phyloP scores from a whole-genome alignment of 2,113 vertebrate species.

The Nothoprocta pentlandii region DNA sequence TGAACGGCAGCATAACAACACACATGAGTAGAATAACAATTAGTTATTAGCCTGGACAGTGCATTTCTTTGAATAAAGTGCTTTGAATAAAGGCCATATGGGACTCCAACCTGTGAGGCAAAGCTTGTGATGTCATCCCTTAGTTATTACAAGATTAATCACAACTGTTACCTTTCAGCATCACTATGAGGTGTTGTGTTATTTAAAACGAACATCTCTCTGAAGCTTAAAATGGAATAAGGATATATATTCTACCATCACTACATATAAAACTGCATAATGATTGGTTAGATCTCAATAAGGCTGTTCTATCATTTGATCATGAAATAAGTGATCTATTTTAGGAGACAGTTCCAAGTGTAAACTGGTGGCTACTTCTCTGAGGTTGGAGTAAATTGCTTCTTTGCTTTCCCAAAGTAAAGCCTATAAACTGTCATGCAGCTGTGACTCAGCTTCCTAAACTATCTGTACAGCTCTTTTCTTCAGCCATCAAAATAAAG shows the following conservation, averaged over 20 bases:
- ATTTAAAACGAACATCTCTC: background rate
- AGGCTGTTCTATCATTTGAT: background rate
- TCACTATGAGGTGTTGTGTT: rapidly evolving
- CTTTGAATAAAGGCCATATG: background rate
- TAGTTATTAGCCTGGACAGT: background rate
- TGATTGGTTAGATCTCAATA: background rate
- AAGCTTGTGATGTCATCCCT: background rate
- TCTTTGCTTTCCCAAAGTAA: background rate
- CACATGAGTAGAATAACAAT: background rate
- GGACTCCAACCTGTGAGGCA: background rate
- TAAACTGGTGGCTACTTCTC: background rate
- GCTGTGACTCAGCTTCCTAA: conserved; percentile 27
- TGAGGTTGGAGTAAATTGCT: background rate
- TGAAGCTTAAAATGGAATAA: background rate
- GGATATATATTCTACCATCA: background rate
- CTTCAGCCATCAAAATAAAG: conserved; percentile 13
- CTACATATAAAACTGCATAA: background rate
- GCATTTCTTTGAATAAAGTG: background rate
- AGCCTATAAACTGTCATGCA: background rate
- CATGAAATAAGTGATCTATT: background rate
- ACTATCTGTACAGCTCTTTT: background rate
- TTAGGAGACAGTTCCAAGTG: conserved; percentile 5
- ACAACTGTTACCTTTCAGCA: background rate
- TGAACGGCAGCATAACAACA: background rate
- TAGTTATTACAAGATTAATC: background rate